Conservation (phyloP, 2,797 vertebrate species). For the Falco peregrinus region DNA sequence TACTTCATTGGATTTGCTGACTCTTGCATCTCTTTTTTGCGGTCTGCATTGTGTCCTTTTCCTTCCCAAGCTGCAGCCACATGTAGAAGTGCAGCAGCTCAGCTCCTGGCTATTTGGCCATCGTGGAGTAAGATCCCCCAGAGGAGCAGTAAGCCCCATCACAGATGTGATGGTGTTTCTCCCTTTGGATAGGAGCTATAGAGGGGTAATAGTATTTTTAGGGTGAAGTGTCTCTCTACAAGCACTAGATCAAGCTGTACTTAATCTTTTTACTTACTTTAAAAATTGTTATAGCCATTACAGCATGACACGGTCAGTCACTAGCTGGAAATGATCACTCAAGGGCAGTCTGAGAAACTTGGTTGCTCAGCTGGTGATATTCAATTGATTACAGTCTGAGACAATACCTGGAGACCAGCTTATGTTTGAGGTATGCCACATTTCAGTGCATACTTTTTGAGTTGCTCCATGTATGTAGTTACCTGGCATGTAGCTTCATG, state of each 20-base stretch:
- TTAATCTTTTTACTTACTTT: background rate
- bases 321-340: background rate
- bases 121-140: background rate
- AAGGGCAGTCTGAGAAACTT: background rate
- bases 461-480: background rate
- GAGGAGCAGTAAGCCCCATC: background rate
- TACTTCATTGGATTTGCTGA: background rate
- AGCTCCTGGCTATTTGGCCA: background rate
- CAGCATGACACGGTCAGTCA: background rate
- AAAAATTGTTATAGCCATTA: background rate
- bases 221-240: background rate
- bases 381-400: background rate
- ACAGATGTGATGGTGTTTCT: background rate
- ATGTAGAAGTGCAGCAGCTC: background rate
- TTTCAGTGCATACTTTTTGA: background rate
- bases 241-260: background rate
- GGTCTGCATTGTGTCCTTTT: background rate
- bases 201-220: background rate
- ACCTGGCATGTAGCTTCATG: rapidly evolving
- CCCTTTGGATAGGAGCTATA: background rate
- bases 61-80: background rate
- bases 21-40: background rate
- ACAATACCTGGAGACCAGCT: background rate
- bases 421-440: background rate
- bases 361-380: background rate